A percentile compares a stretch with the other conserved stretches of the same genome.
Evolutionary conservation across 2,113 vertebrate species (phyloP).

Genomic region (Microcebus jonahi): DNA sequence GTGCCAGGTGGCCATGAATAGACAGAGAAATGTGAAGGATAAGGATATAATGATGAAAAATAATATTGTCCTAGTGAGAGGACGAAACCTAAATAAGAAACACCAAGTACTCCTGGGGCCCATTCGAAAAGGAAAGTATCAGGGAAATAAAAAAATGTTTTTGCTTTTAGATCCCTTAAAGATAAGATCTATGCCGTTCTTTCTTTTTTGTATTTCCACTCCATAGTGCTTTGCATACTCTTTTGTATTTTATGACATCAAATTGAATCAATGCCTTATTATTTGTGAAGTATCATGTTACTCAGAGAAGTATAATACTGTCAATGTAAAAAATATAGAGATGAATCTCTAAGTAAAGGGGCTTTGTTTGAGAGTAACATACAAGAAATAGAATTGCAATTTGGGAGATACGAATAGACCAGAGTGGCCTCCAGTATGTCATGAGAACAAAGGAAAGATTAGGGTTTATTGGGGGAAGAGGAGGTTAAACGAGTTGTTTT

Average conservation of each 20-base stretch:
- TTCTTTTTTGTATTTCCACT: neutral
- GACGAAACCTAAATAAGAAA: neutral
- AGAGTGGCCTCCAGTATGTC: neutral
- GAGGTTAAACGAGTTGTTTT: neutral
- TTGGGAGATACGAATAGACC: neutral
- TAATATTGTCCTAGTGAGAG: neutral
- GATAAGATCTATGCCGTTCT: neutral
- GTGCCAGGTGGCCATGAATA: neutral
- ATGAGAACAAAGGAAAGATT: neutral
- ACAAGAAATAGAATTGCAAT: neutral
- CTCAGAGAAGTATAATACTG: neutral
- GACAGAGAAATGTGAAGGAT: neutral
- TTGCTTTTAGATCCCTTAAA: constrained; percentile 28
- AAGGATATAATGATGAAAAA: neutral
- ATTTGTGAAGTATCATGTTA: neutral
- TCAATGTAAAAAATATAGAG: neutral
- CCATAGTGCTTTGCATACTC: neutral
- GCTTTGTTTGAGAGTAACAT: neutral
- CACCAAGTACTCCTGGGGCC: neutral
- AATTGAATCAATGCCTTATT: neutral
- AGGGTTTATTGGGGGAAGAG: neutral
- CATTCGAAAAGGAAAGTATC: neutral
- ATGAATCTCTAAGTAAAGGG: neutral
- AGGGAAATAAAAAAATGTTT: neutral
- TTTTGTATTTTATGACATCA: neutral